Base-by-base conservation (phyloP, 1,140 invertebrate species). In the Eueides isabella region DNA sequence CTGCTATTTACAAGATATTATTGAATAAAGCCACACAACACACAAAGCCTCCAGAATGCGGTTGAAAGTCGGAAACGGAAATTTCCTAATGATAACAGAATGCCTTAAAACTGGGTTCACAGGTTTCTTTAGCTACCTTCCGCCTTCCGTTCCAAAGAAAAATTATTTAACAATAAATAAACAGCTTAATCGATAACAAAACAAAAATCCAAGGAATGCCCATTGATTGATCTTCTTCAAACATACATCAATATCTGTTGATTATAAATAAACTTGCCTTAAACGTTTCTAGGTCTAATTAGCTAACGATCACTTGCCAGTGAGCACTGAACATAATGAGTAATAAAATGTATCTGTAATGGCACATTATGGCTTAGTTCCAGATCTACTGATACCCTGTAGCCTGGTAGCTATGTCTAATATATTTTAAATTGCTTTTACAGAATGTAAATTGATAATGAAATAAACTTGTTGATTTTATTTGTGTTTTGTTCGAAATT, bases 271-370 rank as follows among this genome's bases (percentile, higher is more conserved):
- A 55, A 55, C 9, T 12, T 2, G 3, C 9, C 9, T 55, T n/a
- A 26, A 61, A 33, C 30, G 31, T 35, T 26, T 61, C 67, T n/a
- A 62, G 41, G 31, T 69, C 61, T 69, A 69, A 69, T 69, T 69
- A 69, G 67, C 35, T 26, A 26, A n/a, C 48, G 61, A 69, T n/a
- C 48, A 69, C 30, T 62, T 5, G 67, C 48, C 30, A 19, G 30
- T 26, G 31, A 62, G 48, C 67, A 69, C 29, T 35, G 48, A 61
- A 61, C 67, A 26, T 69, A 69, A 69, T 69, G 67, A 69, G 55
- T 61, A 69, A 61, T 69, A 61, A 69, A 69, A 61, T 48, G 48
- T n/a, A 9, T 19, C 44, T 31, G 55, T 69, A 35, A 61, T 69
- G 67, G 67, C 48, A 26, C 48, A 11, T 55, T 55, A 55, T 55